Percentiles rank a stretch among this genome's conserved stretches.
Conservation (phyloP, 2,113 vertebrate species). For the Copsychus sechellarum region DNA sequence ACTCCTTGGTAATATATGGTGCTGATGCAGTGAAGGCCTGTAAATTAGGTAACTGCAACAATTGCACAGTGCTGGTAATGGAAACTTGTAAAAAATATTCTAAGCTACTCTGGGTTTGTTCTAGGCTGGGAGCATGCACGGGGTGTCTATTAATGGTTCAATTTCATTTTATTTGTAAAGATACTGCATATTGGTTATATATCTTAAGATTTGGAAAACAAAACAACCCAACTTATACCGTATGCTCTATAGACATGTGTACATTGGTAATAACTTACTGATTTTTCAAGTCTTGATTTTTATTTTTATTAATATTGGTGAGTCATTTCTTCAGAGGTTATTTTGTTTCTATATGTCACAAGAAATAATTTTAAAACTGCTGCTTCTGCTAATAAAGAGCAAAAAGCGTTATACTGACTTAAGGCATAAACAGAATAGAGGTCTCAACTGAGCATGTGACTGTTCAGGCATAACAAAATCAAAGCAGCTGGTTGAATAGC, state of each 20-base stretch:
- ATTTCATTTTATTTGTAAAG: not conserved
- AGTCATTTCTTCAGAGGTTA: not conserved
- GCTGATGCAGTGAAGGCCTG: not conserved
- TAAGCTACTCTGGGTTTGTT: not conserved
- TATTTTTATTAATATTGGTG: not conserved
- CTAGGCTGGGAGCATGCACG: not conserved
- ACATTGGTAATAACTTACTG: not conserved
- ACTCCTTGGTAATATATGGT: not conserved
- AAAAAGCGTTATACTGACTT: not conserved
- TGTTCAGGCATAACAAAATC: conserved; percentile 37
- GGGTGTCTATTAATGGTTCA: not conserved
- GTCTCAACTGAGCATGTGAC: not conserved
- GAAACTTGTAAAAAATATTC: not conserved
- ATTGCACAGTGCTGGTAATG: not conserved
- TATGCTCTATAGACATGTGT: not conserved
- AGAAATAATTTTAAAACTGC: not conserved
- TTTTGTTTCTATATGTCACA: not conserved
- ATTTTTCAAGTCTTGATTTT: not conserved
- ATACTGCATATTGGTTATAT: not conserved
- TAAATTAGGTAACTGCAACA: not conserved
- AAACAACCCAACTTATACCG: rapidly evolving
- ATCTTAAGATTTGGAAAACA: not conserved
- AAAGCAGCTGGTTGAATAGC: conserved; percentile 47
- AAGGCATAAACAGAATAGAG: conserved; percentile 17
- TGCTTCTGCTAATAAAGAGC: not conserved